Base-by-base conservation (phyloP, 1,140 invertebrate genomes). In the Brachionus paranguensis region DNA sequence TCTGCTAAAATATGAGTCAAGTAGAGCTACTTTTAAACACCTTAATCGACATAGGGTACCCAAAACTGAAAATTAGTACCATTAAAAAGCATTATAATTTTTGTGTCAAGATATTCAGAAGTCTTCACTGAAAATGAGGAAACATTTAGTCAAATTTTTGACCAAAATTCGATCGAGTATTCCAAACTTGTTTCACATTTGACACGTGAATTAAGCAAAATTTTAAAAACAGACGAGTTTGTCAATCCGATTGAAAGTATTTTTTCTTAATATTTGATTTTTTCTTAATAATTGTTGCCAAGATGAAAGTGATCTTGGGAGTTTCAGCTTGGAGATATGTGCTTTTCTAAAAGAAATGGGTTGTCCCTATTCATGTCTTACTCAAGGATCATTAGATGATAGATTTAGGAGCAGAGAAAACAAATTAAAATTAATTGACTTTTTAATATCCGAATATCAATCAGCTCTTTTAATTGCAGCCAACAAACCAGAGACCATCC, bases 221-320 rank as follows among this genome's bases (percentile, higher is more conserved):
- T 81, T 37, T 43, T 68, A 64, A 81, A 81, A 27, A 64, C 10
- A 29, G 78, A 81, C 37, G 78, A 81, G 20, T 68, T 60, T 64
- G 78, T 81, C 12, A 81, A 81, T 64, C 78, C 50, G 27, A 81
- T 81, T 81, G 64, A 81, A 64, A 68, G 78, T 81, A 64, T 11
- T 27, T 45, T 53, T 3, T 7, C 2, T n/a, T 43, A 8, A 37
- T 45, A 24, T 43, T 17, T 11, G 6, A 37, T 45, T 17, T 11
- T 24, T 11, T 27, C 1, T 10, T n/a, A 45, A 43, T 5, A 60
- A 37, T 17, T 45, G 20, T 24, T 17, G 2, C 8, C 29, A 79
- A 81, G 64, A 27, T 41, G 50, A 81, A 64, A 37, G 12, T 10
- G 64, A 81, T 64, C 1, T 24, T 20, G 55, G 27, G 7, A 81